Evolutionary conservation across 2,113 vertebrate species (phyloP).

Genomic region (Narcine bancroftii): DNA sequence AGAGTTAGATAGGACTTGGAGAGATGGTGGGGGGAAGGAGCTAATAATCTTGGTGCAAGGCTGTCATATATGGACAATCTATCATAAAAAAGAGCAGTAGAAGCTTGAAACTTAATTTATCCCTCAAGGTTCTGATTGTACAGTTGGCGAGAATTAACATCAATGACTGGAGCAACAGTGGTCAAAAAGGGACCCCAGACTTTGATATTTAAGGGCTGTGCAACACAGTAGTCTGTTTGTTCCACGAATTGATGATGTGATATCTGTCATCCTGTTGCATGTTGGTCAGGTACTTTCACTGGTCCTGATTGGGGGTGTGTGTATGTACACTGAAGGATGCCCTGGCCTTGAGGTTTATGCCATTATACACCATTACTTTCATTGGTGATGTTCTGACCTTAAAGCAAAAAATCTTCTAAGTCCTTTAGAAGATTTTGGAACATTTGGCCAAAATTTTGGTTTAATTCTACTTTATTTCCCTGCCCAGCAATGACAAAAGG

Average conservation of each 20-base stretch:
- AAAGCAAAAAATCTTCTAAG: no score
- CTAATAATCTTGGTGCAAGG: background rate
- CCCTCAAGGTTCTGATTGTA: background rate
- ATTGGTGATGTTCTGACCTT: background rate
- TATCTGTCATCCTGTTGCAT: background rate
- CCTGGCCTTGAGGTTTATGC: background rate
- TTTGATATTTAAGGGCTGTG: background rate
- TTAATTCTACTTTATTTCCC: background rate
- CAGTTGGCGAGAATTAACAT: no score
- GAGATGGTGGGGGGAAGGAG: no score
- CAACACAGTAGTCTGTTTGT: background rate
- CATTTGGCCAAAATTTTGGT: background rate
- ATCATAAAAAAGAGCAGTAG: background rate
- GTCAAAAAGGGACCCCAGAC: background rate
- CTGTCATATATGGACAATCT: background rate
- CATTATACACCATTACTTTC: background rate
- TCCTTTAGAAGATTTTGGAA: background rate
- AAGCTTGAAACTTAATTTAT: background rate
- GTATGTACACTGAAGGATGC: background rate
- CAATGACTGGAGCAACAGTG: background rate
- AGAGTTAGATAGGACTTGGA: no score
- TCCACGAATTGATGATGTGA: background rate
- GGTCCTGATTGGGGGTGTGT: background rate
- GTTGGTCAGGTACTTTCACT: background rate
- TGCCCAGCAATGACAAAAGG: background rate